Conservation (phyloP, 2,888 invertebrate genomes). For the Meta bourneti region DNA sequence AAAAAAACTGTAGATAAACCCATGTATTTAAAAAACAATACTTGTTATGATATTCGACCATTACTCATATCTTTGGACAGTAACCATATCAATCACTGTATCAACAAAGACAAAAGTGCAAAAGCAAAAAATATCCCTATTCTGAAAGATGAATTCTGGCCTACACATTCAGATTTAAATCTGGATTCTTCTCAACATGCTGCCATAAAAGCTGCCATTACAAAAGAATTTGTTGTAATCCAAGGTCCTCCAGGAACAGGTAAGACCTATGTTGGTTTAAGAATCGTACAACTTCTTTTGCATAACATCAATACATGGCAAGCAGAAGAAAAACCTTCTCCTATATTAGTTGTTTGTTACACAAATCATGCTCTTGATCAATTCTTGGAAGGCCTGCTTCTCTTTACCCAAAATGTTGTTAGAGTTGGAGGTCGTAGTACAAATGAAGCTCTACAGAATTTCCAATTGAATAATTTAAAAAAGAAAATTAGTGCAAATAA, state of each 20-base stretch:
- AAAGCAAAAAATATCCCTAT: too few relatives aligned
- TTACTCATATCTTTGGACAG: conserved; percentile 38
- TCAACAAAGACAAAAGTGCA: not conserved
- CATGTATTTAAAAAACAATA: conserved; percentile 80
- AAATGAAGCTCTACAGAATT: conserved; percentile 82
- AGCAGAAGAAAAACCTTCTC: conserved; percentile 79
- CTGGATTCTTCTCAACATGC: conserved; percentile 86
- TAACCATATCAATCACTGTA: not conserved
- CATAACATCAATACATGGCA: conserved; percentile 83
- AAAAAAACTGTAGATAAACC: conserved; percentile 80
- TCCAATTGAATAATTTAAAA: conserved; percentile 55
- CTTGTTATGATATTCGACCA: conserved; percentile 71
- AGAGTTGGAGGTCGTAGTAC: conserved; percentile 87
- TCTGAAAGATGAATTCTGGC: conserved; percentile 81
- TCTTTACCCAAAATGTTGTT: conserved; percentile 84
- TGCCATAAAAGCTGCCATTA: conserved; percentile 87
- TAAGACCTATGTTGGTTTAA: conserved; percentile 89
- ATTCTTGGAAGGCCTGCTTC: conserved; percentile 87
- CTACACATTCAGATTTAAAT: conserved; percentile 81
- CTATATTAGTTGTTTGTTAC: conserved; percentile 89
- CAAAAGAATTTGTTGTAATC: conserved; percentile 85
- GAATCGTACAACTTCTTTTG: conserved; percentile 87
- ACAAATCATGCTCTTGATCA: conserved; percentile 94
- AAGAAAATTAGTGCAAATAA: conserved; percentile 2
- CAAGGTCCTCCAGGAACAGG: conserved; percentile 92